Evolutionary conservation across 2,113 vertebrate genomes (phyloP), one percentile per base, ranked within the genome.

Genomic region (Coracopsis vasa): DNA sequence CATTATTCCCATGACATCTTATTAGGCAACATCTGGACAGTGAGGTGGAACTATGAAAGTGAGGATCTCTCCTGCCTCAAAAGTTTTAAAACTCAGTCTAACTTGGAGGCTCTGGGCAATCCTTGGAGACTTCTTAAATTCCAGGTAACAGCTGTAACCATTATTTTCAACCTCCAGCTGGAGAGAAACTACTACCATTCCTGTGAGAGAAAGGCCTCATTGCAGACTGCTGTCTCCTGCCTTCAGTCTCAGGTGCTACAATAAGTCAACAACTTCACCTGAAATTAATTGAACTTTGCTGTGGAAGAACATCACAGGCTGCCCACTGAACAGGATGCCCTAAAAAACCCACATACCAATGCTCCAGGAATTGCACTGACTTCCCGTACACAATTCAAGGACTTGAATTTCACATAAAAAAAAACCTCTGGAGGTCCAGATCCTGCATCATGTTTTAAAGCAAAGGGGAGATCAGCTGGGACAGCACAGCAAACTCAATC

Each of bases 41-140:
- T 0, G 1, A 41, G 31, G 1, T 48, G 47, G 35, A 69, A 28
- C 27, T 28, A 2, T 1, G 19, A n/a, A 10, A 58, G 7, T 0
- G 0, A 80, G 29, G n/a, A 45, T 20, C 27, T 39, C 25, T 67
- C 14, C 56, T 62, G 70, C 35, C 60, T 85, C 66, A 6, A 10
- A 20, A 41, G 20, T 17, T 18, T 66, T 58, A 41, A 71, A 82
- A 39, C 11, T 39, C 60, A 65, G 64, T 5, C 10, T 35, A 39
- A 54, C 17, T 16, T 13, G 13, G 47, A 70, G 44, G 60, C 31
- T 39, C 24, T 29, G 35, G 27, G 33, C 82, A 53, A 69, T 64
- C 25, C 61, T 5, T 41, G 33, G 66, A 31, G n/a, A n/a, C 44
- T 56, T 70, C 51, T 6, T 79, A 29, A 29, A 72, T 45, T 7